Evolutionary conservation across 2,113 vertebrate species (phyloP), one percentile per base, ranked within the genome.

Genomic region (Vulpes lagopus): DNA sequence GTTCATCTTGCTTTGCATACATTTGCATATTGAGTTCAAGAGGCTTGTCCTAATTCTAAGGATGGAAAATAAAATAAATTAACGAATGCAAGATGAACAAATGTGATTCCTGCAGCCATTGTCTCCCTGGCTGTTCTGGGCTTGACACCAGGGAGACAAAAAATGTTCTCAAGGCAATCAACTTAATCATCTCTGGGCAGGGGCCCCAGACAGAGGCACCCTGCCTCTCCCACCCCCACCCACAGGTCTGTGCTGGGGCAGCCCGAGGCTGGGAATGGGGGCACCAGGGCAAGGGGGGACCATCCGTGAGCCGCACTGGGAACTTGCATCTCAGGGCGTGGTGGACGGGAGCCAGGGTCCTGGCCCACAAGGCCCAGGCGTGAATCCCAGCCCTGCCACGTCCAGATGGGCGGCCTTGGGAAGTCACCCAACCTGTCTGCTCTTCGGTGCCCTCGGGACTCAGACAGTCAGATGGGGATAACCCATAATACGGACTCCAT

Each of bases 21-120:
- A 98, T 98, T 98, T 98, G 97, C 97, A 98, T 98, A 96, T 83
- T 95, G 91, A 97, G 96, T 98, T 98, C 96, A 97, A 97, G 94
- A 98, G 97, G 96, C 95, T 96, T 17, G 0, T 94, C 94, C 96
- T 98, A 97, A 98, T 97, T 98, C 98, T 67, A 91, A 97, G 90
- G 90, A 97, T 93, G 92, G 92, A 96, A 98, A 98, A 97, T 97
- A 98, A 98, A 98, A 97, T 97, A 97, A 97, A 98, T 98, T 96
- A 97, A 97, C 23, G 0, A 93, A 95, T 38, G 43, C 2, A 0
- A 98, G 95, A 97, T 97, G 97, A 97, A 91, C 97, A 96, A 96
- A 98, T 82, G 96, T 0, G n/a, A 92, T 88, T 97, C 71, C 97
- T 69, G 84, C 84, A 35, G 95, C 96, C 91, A 94, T 91, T 95